Base-by-base conservation (phyloP, 2,888 invertebrate species). In the Cantharis rustica region DNA sequence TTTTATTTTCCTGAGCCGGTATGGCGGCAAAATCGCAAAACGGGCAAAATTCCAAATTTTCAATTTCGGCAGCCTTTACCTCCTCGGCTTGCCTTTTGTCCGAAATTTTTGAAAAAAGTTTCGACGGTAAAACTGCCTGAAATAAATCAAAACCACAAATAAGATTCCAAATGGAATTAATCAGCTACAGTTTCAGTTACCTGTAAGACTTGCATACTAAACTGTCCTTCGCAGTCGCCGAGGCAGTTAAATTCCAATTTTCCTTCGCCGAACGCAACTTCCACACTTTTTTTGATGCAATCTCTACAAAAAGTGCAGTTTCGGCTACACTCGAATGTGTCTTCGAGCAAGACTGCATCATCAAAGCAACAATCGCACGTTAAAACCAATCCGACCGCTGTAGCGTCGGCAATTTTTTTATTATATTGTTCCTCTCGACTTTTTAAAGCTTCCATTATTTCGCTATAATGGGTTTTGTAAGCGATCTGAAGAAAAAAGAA, bases 311-410 rank as follows among this genome's bases (percentile, higher is more conserved):
- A 90, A 11, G 84, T 78, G 79, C 91, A 91, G 1, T 87, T 89
- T 15, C 84, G 84, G 5, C 84, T 81, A 80, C 90, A 90, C 3
- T 80, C 79, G 2, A 86, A 83, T 70, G 86, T 84, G 76, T 90
- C 88, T 11, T 86, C 85, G 0, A 83, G 86, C 79, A 91, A 84
- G 15, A 90, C 86, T 80, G 91, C 90, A 72, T 91, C 90, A 79
- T 90, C 89, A 78, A 79, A 91, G 82, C 91, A 92, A 83, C 91
- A 91, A 15, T 84, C 81, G 84, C 91, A 91, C n/a, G 89, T 89
- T 26, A 87, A 80, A 77, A 91, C 84, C 27, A 88, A 81, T n/a
- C 87, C 87, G 16, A 82, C 83, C 71, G 80, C 79, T 82, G 86
- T 88, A 0, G 90, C 89, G 10, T 77, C 7, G 61, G 80, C 68